Percentiles rank a stretch among this genome's conserved stretches.
phyloP scores from a whole-genome alignment of 2,113 vertebrate genomes.

The Aspidoscelis tigris region DNA sequence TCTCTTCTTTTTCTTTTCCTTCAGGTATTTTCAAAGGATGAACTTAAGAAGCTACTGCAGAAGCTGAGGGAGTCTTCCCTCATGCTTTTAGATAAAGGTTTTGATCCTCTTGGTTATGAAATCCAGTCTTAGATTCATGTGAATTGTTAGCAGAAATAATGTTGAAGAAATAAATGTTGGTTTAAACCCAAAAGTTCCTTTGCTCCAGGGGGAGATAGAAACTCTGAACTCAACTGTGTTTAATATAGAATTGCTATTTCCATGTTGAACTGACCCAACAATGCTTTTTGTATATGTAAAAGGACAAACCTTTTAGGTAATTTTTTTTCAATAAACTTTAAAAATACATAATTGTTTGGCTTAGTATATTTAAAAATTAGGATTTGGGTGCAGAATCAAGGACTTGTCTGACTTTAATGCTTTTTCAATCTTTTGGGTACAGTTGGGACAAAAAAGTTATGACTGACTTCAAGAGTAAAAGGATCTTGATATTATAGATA shows the following conservation, averaged over 20 bases:
- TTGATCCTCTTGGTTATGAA: slow-evolving; percentile 92
- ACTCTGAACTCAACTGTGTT: background rate
- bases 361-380: background rate
- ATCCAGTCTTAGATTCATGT: slow-evolving; percentile 76
- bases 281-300: slow-evolving; percentile 59
- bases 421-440: background rate
- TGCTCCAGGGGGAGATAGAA: background rate
- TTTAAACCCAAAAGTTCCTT: background rate
- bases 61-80: slow-evolving; percentile 90
- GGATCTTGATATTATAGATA: background rate
- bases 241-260: slow-evolving; percentile 4
- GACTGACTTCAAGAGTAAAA: background rate
- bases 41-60: slow-evolving; percentile 85
- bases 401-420: background rate
- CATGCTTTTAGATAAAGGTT: slow-evolving; percentile 85
- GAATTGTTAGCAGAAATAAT: slow-evolving; percentile 23
- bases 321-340: slow-evolving; percentile 63
- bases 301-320: slow-evolving; percentile 54
- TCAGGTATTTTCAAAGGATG: slow-evolving; percentile 95
- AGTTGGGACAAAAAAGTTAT: background rate
- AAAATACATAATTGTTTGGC: background rate
- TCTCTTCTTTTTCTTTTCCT: slow-evolving; percentile 20
- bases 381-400: background rate
- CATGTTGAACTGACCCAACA: slow-evolving; percentile 1
- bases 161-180: background rate